Evolutionary conservation across 2,888 invertebrate genomes (phyloP), one percentile per base, ranked within the genome.

Genomic region (Drosophila quinaria): DNA sequence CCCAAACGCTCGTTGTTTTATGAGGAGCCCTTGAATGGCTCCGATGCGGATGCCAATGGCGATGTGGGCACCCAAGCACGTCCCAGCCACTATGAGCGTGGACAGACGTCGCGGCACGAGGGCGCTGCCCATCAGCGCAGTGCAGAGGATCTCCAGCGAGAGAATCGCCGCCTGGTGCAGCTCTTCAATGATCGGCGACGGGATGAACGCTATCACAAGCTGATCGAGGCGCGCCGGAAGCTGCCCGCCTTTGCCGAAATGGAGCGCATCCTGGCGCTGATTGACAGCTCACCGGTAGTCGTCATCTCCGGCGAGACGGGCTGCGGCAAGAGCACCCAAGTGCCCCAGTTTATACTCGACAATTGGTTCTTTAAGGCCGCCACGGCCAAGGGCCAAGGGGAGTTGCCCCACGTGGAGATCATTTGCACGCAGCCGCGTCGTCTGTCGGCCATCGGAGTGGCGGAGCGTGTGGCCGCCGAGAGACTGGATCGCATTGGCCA

Each of bases 271-370:
- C 92, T 97, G 66, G 94, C 94, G 72, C 93, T 94, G 0, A 94
- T 97, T 41, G 93, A 94, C 37, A 93, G 94, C 59, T 95, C 95
- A 60, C 92, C 80, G 22, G 90, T 92, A 2, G 80, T 92, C 19
- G 96, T 97, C 0, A 95, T 97, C 78, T 96, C 96, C 49, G 97
- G 97, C 3, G 97, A 97, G 91, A 97, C 97, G 1, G 97, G 97
- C 0, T 97, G 96, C 83, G 97, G 97, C 52, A 97, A 97, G 92
- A 96, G 96, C 89, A 96, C 96, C 0, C 96, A 98, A 95, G 96
- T 98, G n/a, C 98, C 98, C 0, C 98, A 99, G 92, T 98, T 97
- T 92, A 95, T 99, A 49, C 92, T 99, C 31, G 98, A 99, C 90
- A 95, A 97, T 69, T 97, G 97, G 95, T 92, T 98, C 55, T 92